phyloP scores from a whole-genome alignment of 2,797 vertebrate species.

The Poeciliopsis infans region DNA sequence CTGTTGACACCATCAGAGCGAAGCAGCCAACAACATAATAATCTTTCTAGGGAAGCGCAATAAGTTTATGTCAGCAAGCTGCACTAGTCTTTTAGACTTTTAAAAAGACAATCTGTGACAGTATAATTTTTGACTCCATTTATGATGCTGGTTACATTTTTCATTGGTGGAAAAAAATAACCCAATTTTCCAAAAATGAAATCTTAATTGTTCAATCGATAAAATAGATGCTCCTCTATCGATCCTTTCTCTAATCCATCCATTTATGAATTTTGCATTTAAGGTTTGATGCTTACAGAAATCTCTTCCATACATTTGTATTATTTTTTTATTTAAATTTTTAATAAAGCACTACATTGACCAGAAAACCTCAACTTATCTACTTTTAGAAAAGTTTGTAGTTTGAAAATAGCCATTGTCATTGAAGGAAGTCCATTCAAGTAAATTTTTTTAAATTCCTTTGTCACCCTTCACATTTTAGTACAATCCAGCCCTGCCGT shows the following conservation, averaged over 20 bases:
- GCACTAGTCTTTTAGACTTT: neutral
- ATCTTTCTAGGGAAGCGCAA: slow-evolving; percentile 10
- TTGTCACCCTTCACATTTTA: slow-evolving; percentile 66
- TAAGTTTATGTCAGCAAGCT: slow-evolving; percentile 9
- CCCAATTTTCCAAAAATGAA: too few relatives aligned
- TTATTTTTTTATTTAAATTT: neutral
- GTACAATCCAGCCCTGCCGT: slow-evolving; percentile 94
- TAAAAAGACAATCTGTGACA: neutral
- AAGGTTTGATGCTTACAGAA: neutral
- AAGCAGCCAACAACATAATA: slow-evolving; percentile 25
- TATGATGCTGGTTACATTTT: neutral
- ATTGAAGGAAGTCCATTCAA: too few relatives aligned
- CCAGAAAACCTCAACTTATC: neutral
- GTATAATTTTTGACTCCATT: neutral
- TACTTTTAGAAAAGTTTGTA: neutral
- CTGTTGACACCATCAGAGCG: slow-evolving; percentile 22
- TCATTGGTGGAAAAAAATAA: too few relatives aligned
- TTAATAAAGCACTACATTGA: neutral
- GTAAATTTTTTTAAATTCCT: neutral
- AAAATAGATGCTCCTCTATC: neutral
- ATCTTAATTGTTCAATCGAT: too few relatives aligned
- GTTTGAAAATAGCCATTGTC: neutral
- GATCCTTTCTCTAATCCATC: neutral
- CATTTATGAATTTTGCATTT: neutral
- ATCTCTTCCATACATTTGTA: neutral